Evolutionary conservation across 2,113 vertebrate species (phyloP).

Genomic region (Oenanthe melanoleuca): DNA sequence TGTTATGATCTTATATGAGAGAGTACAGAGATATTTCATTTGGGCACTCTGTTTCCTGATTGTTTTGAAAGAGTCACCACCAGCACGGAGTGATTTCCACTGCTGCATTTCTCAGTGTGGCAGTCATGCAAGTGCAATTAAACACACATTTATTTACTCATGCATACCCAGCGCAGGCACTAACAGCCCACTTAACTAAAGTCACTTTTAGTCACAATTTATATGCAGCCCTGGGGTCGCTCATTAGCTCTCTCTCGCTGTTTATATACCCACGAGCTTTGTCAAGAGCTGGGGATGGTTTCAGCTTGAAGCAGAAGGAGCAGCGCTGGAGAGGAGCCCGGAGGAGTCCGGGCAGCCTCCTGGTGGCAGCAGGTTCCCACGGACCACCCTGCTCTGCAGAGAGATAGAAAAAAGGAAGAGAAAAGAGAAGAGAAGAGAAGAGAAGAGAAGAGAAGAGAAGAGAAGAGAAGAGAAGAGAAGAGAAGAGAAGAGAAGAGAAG

Average conservation of each 20-base stretch:
- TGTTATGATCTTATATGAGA: neutral
- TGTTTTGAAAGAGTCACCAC: neutral
- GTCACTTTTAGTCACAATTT: neutral
- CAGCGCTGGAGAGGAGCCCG: neutral
- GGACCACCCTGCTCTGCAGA: neutral
- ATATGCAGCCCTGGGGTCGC: neutral
- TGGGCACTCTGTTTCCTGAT: neutral
- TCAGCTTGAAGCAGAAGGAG: rapidly evolving
- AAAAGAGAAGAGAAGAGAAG: no score
- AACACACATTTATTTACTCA: neutral
- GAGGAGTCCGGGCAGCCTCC: neutral
- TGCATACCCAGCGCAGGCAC: neutral
- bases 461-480: no score
- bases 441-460: no score
- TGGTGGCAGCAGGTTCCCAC: slow-evolving; percentile 20
- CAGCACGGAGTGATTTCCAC: neutral
- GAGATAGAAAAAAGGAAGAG: no score
- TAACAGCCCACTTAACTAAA: neutral
- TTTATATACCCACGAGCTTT: neutral
- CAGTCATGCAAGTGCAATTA: neutral
- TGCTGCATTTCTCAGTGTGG: neutral
- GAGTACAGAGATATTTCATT: neutral
- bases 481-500: no score
- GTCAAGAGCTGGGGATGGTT: neutral
- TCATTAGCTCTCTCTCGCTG: neutral